These are phyloP conservation scores for Phyllopteryx taeniolatus DNA, from an alignment of 2,113 vertebrate genomes.

Conservation along the genomic window DNA sequence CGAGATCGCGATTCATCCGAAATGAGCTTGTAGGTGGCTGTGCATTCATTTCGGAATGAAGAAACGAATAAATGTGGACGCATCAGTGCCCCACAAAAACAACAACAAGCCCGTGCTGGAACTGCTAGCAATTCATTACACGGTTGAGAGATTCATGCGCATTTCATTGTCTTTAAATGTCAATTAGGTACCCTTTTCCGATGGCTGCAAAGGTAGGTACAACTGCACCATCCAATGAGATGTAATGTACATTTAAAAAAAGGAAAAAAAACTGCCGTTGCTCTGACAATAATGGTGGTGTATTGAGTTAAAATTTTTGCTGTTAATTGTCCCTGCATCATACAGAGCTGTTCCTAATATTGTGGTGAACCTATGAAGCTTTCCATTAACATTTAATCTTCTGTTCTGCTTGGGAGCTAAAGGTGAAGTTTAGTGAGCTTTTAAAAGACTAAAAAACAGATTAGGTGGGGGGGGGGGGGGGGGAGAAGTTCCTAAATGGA, in stretches of 20 bases:
- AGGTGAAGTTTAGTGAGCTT: neutral
- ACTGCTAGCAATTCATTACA: neutral
- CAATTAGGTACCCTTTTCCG: neutral
- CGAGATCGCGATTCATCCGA: constrained; percentile 24
- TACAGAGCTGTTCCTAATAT: neutral
- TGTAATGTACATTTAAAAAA: neutral
- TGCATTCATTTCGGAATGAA: constrained; percentile 5
- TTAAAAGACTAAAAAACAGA: neutral
- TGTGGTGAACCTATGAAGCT: neutral
- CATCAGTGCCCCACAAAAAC: neutral
- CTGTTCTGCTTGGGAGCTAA: neutral
- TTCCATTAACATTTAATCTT: neutral
- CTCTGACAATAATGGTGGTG: neutral
- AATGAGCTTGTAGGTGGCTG: constrained; percentile 27
- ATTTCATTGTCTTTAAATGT: neutral
- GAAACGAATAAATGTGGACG: neutral
- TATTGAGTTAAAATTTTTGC: neutral
- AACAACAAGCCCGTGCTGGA: neutral
- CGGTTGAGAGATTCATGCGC: neutral
- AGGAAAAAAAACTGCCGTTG: neutral
- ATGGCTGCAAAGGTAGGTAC: neutral
- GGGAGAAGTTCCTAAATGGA: neutral
- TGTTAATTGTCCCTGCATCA: neutral
- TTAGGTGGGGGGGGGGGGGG: neutral
- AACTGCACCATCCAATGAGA: neutral